A percentile compares a stretch with the other conserved stretches of the same genome.
These are phyloP conservation scores for Caenorhabditis brenneri DNA, from an alignment of 1,140 invertebrate genomes.

Conservation along the genomic window DNA sequence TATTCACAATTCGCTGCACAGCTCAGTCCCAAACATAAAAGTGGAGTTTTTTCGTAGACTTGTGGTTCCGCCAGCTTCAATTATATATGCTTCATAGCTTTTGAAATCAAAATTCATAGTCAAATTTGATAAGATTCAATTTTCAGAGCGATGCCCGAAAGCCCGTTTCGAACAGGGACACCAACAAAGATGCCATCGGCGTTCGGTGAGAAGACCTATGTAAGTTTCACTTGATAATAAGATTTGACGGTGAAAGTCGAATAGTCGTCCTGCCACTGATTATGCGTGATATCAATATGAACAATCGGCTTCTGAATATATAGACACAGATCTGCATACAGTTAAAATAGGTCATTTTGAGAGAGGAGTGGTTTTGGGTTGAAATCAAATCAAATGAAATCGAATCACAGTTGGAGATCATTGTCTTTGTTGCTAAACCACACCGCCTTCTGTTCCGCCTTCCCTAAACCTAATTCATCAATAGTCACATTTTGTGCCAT, in stretches of 20 bases:
- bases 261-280: not conserved
- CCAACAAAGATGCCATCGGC: constrained; percentile 32
- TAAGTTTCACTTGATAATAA: constrained; percentile 41
- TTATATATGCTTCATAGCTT: not conserved
- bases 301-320: not conserved
- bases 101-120: no score
- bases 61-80: not conserved
- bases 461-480: not conserved
- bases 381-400: constrained; percentile 31
- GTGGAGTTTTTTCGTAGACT: not conserved
- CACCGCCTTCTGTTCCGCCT: not conserved
- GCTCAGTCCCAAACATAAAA: not conserved
- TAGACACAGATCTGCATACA: not conserved
- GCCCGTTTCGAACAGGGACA: constrained; percentile 29
- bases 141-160: constrained; percentile 33
- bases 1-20: not conserved
- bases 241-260: not conserved
- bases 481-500: not conserved
- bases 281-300: not conserved
- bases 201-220: constrained; percentile 49
- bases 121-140: not conserved
- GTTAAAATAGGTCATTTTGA: constrained; percentile 47
- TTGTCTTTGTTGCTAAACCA: not conserved
- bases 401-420: constrained; percentile 30
- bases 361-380: not conserved